Percentiles rank a stretch among this genome's conserved stretches.
phyloP scores from a whole-genome alignment of 2,113 vertebrate species.

The Syrrhaptes paradoxus region DNA sequence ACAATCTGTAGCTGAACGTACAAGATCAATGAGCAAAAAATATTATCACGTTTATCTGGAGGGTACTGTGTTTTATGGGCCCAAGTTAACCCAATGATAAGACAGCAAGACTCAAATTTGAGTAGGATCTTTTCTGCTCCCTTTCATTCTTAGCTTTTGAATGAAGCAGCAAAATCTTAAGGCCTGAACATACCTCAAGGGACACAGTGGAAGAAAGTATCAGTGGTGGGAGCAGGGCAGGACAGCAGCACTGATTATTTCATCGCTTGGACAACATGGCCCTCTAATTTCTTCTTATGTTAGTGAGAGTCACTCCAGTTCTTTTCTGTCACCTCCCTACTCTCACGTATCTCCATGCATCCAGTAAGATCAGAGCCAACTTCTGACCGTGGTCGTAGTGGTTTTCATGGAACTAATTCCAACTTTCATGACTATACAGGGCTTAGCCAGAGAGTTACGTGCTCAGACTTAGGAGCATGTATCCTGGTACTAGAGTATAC shows the following conservation, averaged over 20 bases:
- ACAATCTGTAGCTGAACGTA: neutral
- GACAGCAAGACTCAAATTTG: neutral
- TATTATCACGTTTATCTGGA: conserved; percentile 74
- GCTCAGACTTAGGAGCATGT: neutral
- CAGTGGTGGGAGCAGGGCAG: neutral
- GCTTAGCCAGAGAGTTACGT: neutral
- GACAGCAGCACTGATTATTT: neutral
- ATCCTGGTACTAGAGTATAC: neutral
- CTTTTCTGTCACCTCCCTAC: neutral
- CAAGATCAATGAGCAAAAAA: conserved; percentile 20
- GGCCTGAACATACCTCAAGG: neutral
- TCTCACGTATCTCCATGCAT: neutral
- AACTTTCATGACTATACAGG: neutral
- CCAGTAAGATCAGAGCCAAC: neutral
- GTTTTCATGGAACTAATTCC: neutral
- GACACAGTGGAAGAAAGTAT: neutral
- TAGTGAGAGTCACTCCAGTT: neutral
- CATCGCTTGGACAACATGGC: neutral
- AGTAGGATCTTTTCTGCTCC: neutral
- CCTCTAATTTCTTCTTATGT: neutral
- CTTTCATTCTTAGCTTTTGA: conserved; percentile 3
- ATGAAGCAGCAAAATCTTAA: neutral
- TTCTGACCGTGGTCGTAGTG: neutral
- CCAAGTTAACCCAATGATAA: neutral
- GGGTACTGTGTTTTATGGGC: neutral